Conservation (phyloP, 92 coral and sea anemone species). For the Heliopora coerulea region DNA sequence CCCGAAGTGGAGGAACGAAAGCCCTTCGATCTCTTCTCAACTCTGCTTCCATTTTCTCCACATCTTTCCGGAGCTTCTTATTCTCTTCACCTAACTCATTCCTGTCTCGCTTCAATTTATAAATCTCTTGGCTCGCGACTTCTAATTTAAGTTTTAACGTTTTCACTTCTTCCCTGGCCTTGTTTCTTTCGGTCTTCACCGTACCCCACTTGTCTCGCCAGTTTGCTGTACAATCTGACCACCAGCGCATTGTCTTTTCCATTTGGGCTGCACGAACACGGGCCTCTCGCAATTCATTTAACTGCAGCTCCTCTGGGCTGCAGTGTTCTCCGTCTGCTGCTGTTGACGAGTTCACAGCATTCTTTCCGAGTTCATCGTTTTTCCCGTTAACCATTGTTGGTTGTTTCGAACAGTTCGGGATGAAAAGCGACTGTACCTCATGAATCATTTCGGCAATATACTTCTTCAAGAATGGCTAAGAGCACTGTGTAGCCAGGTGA, state of each 20-base stretch:
- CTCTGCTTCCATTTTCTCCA: slow-evolving; percentile 86
- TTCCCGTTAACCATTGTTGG: background rate
- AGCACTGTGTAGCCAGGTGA: too few relatives aligned
- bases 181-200: slow-evolving; percentile 93
- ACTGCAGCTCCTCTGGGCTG: slow-evolving; percentile 72
- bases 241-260: slow-evolving; percentile 99
- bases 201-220: slow-evolving; percentile 99
- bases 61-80: slow-evolving; percentile 68
- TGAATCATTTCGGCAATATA: background rate
- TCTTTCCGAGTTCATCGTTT: background rate
- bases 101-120: slow-evolving; percentile 75
- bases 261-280: slow-evolving; percentile 92
- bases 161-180: slow-evolving; percentile 89
- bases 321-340: background rate
- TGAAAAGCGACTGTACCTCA: background rate
- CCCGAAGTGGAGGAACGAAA: slow-evolving; percentile 79
- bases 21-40: slow-evolving; percentile 74
- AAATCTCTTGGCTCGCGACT: slow-evolving; percentile 68
- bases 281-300: slow-evolving; percentile 90
- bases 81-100: slow-evolving; percentile 62
- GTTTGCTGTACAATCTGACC: slow-evolving; percentile 98
- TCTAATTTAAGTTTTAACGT: slow-evolving; percentile 81
- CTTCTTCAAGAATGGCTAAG: too few relatives aligned
- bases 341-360: background rate
- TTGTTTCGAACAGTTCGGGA: background rate